Percentiles rank a stretch among this genome's conserved stretches.
Evolutionary conservation across 2,113 vertebrate species (phyloP).

Genomic region (Erinaceus europaeus): DNA sequence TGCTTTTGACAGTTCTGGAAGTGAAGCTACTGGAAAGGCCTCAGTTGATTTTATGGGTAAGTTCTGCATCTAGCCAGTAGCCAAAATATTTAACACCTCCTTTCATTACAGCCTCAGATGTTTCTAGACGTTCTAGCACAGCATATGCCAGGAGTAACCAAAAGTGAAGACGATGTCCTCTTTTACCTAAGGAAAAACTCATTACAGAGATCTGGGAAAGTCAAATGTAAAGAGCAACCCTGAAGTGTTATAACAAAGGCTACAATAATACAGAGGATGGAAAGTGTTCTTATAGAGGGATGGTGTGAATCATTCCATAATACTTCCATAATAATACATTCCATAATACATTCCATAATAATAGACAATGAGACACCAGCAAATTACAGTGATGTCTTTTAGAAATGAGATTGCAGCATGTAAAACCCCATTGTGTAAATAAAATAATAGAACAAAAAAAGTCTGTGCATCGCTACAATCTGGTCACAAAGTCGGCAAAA

Average conservation of each 20-base stretch:
- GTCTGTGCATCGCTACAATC: not conserved
- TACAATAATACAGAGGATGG: not conserved
- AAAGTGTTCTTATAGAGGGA: not conserved
- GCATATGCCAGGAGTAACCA: not conserved
- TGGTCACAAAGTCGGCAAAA: not conserved
- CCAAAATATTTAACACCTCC: not conserved
- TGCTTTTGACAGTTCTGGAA: constrained; percentile 59
- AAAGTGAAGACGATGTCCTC: not conserved
- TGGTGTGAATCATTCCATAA: not conserved
- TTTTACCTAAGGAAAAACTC: constrained; percentile 1
- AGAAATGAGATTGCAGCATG: constrained; percentile 34
- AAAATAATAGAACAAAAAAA: not conserved
- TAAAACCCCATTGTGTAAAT: not conserved
- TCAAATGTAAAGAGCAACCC: constrained; percentile 12
- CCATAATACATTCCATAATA: constrained; percentile 21
- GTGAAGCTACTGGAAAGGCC: constrained; percentile 34
- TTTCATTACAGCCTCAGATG: not conserved
- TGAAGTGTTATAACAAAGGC: not conserved
- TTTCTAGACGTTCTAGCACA: not conserved
- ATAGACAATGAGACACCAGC: not conserved
- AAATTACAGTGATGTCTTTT: constrained; percentile 20
- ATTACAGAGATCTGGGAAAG: not conserved
- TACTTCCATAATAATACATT: constrained; percentile 22
- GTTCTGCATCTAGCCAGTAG: constrained; percentile 31
- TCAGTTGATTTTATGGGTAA: constrained; percentile 33